These are phyloP conservation scores for Thamnaconus septentrionalis DNA, from an alignment of 2,113 vertebrate species.

Conservation along the genomic window DNA sequence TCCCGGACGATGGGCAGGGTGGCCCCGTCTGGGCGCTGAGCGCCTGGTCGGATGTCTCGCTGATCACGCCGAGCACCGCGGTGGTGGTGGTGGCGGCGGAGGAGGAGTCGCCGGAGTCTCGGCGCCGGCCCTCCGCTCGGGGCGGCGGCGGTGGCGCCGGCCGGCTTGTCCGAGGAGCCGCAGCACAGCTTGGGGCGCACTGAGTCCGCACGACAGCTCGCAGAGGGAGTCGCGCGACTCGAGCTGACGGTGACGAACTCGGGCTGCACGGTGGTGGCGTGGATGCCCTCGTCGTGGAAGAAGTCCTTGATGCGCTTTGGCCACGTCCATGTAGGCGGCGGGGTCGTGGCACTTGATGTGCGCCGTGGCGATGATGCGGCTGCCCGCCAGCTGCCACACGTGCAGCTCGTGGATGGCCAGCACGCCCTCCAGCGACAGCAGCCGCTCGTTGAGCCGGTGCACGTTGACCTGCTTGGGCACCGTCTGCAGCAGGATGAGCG, in stretches of 20 bases:
- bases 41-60: conserved; percentile 63
- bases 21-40: conserved; percentile 17
- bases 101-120: conserved; percentile 14
- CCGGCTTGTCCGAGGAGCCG: conserved; percentile 78
- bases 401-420: conserved; percentile 96
- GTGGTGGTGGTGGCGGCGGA: conserved; percentile 58
- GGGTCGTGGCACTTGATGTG: conserved; percentile 98
- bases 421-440: conserved; percentile 86
- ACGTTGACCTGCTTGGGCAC: conserved; percentile 98
- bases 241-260: conserved; percentile 90
- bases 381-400: conserved; percentile 97
- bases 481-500: conserved; percentile 96
- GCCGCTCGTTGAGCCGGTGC: conserved; percentile 84
- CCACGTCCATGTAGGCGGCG: conserved; percentile 95
- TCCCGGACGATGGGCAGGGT: conserved; percentile 54
- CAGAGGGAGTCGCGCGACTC: conserved; percentile 85
- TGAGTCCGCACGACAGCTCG: conserved; percentile 96
- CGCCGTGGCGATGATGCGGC: conserved; percentile 96
- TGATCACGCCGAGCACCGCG: conserved; percentile 84
- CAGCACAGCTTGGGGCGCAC: conserved; percentile 97
- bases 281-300: conserved; percentile 96
- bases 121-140: conserved; percentile 55
- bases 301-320: conserved; percentile 97
- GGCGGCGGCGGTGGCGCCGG: conserved; percentile 38
- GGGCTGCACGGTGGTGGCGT: conserved; percentile 97